Evolutionary conservation across 2,888 invertebrate species (phyloP).

Genomic region (Trichogramma dendrolimi): DNA sequence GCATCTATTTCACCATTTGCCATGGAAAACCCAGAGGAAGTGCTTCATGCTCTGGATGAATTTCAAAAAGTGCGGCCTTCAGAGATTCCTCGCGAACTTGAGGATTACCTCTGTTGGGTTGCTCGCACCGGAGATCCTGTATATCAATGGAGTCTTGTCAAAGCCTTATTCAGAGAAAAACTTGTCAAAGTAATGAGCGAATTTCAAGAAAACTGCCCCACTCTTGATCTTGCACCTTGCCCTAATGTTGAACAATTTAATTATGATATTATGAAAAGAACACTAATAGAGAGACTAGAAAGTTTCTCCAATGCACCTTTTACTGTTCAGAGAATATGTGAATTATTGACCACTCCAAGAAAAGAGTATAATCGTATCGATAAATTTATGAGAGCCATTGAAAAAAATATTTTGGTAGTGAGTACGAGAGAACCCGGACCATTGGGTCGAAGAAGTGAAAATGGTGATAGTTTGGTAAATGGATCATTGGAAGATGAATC

Average conservation of each 20-base stretch:
- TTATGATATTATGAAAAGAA: conserved; percentile 83
- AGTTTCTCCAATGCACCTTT: conserved; percentile 88
- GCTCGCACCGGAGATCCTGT: conserved; percentile 92
- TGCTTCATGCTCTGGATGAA: conserved; percentile 77
- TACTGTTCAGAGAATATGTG: conserved; percentile 93
- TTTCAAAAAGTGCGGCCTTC: conserved; percentile 74
- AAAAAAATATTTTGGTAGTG: conserved; percentile 89
- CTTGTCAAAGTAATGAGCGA: conserved; percentile 81
- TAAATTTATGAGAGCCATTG: conserved; percentile 94
- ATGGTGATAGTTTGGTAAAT: conserved; percentile 50
- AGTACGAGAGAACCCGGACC: conserved; percentile 56
- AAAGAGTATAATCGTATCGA: conserved; percentile 94
- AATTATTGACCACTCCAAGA: conserved; percentile 82
- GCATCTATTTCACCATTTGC: conserved; percentile 5
- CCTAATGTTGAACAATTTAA: conserved; percentile 89
- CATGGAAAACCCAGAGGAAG: conserved; percentile 84
- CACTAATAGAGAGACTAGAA: conserved; percentile 75
- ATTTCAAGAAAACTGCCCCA: conserved; percentile 76
- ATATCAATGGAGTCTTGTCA: conserved; percentile 85
- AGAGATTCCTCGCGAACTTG: conserved; percentile 82
- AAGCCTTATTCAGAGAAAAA: conserved; percentile 84
- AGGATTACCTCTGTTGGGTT: conserved; percentile 84
- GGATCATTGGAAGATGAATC: conserved; percentile 46
- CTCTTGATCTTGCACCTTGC: conserved; percentile 75
- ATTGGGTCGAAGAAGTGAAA: conserved; percentile 45